Percentiles rank a stretch among this genome's conserved stretches.
These are phyloP conservation scores for Delia radicum DNA, from an alignment of 1,140 invertebrate species.

Conservation along the genomic window DNA sequence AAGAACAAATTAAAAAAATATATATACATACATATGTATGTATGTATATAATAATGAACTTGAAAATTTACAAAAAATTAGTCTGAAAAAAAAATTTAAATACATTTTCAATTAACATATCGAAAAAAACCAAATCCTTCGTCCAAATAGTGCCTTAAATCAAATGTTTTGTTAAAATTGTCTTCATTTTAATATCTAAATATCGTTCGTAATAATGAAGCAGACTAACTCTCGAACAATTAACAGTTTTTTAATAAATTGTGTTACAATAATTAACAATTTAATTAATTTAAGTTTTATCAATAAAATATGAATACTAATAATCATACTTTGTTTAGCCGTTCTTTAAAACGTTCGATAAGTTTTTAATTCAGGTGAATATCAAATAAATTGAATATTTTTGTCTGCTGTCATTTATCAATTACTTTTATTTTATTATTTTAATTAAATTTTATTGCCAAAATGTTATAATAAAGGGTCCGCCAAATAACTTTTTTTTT, in stretches of 20 bases:
- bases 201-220: neutral
- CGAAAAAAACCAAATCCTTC: too few relatives aligned
- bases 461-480: neutral
- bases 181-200: too few relatives aligned
- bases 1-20: neutral
- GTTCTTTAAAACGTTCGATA: slow-evolving; percentile 1
- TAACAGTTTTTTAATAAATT: neutral
- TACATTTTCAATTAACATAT: too few relatives aligned
- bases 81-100: too few relatives aligned
- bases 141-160: too few relatives aligned
- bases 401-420: neutral
- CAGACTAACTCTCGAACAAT: neutral
- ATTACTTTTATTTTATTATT: neutral
- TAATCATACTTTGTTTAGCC: neutral
- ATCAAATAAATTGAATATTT: neutral
- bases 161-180: too few relatives aligned
- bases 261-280: neutral
- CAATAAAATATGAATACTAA: neutral
- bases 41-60: neutral
- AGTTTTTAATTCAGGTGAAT: slow-evolving; percentile 10
- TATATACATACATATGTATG: neutral
- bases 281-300: neutral
- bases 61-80: neutral
- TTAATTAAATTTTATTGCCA: slow-evolving; percentile 18
- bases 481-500: too few relatives aligned